phyloP scores from a whole-genome alignment of 2,888 invertebrate genomes.

The Ophion ventricosus region DNA sequence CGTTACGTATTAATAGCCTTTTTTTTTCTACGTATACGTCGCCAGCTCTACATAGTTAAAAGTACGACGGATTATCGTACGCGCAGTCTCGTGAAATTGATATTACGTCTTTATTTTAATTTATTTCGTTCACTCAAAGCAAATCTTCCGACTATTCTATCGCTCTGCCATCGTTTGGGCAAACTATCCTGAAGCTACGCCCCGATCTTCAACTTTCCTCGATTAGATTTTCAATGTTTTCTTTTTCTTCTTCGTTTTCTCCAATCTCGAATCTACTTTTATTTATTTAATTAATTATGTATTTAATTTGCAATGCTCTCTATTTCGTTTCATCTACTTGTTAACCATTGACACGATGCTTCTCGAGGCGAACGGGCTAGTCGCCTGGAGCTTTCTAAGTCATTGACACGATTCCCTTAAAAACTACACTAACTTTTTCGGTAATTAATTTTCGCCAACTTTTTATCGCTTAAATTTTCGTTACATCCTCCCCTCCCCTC shows the following conservation, averaged over 20 bases:
- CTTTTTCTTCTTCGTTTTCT: conserved; percentile 2
- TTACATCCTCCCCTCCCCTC: not conserved
- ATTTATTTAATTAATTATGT: conserved; percentile 34
- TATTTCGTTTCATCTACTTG: conserved; percentile 35
- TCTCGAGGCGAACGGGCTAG: conserved; percentile 61
- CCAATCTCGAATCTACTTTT: conserved; percentile 41
- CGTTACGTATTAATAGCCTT: conserved; percentile 51
- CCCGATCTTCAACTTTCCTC: conserved; percentile 56
- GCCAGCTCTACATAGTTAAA: conserved; percentile 54
- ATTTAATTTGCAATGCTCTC: conserved; percentile 45
- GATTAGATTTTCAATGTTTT: conserved; percentile 29
- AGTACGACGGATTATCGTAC: conserved; percentile 61
- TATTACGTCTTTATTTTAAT: conserved; percentile 49
- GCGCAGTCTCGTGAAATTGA: conserved; percentile 64
- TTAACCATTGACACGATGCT: conserved; percentile 61
- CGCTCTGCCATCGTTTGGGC: conserved; percentile 53
- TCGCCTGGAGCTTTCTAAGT: conserved; percentile 60
- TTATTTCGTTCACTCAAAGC: conserved; percentile 36
- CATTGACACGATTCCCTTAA: conserved; percentile 63
- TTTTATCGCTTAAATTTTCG: conserved; percentile 36
- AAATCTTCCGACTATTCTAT: conserved; percentile 47
- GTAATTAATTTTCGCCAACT: conserved; percentile 41
- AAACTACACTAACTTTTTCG: conserved; percentile 59
- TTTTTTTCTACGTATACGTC: conserved; percentile 55
- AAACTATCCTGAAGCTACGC: conserved; percentile 56